Conservation (phyloP, 2,888 invertebrate genomes). For the Danaus chrysippus region DNA sequence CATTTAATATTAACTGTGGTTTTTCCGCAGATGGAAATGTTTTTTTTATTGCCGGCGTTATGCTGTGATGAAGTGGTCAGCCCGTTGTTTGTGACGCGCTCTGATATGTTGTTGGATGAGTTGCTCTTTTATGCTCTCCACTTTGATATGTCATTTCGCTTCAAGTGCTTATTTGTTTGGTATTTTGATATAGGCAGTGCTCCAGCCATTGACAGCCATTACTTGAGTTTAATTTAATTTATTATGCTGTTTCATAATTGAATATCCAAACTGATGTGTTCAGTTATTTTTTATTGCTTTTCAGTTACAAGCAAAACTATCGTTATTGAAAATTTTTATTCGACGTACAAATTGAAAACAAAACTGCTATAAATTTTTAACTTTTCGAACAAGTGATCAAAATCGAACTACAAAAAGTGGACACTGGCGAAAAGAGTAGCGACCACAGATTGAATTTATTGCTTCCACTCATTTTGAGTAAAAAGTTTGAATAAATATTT, state of each 20-base stretch:
- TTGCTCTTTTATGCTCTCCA: constrained; percentile 66
- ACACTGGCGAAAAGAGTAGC: constrained; percentile 55
- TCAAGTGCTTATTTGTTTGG: constrained; percentile 48
- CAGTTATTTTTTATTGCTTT: constrained; percentile 27
- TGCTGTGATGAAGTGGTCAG: constrained; percentile 74
- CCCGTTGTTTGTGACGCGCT: constrained; percentile 70
- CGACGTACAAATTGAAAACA: constrained; percentile 60
- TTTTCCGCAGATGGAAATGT: constrained; percentile 77
- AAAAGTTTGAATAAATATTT: constrained; percentile 52
- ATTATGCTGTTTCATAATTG: constrained; percentile 26
- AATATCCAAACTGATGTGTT: constrained; percentile 25
- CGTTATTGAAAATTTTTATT: constrained; percentile 45
- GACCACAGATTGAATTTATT: constrained; percentile 72
- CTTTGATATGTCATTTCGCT: constrained; percentile 54
- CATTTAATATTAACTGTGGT: constrained; percentile 79
- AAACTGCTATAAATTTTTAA: constrained; percentile 68
- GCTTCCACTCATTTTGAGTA: constrained; percentile 49
- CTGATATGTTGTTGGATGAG: constrained; percentile 64
- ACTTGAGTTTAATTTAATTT: constrained; percentile 30
- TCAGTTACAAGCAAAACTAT: constrained; percentile 49
- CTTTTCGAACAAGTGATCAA: constrained; percentile 72
- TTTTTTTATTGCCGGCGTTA: constrained; percentile 72
- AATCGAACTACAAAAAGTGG: constrained; percentile 70
- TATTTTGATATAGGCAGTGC: constrained; percentile 29
- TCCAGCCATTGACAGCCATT: constrained; percentile 26